Evolutionary conservation across 1,140 invertebrate genomes (phyloP), one percentile per base, ranked within the genome.

Genomic region (Thalassaphorura encarpata): DNA sequence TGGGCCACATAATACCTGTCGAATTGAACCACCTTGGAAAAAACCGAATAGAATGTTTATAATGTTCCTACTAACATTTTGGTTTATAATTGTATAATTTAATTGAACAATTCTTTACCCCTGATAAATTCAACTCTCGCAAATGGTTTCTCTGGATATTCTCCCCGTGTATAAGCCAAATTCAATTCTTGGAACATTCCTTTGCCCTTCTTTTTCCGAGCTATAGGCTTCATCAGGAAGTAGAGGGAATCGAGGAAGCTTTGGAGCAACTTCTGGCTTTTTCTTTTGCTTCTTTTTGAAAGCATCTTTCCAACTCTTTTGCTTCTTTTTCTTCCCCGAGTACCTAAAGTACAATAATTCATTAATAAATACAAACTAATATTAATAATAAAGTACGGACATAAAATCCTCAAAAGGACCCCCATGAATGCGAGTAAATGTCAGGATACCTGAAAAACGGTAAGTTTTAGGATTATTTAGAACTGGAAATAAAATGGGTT

Each of bases 391-490:
- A n/a, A n/a, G n/a, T n/a, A n/a, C n/a, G 11, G 26, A 52, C 55
- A 64, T 61, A 28, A 64, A 64, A 2, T 59, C 56, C 46, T 60
- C 58, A n/a, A 52, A 64, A 18, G 55, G 45, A 24, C 13, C 49
- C 8, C 63, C 63, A 54, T 60, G 56, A 26, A 42, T 55, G n/a
- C 63, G 48, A 11, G 63, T 64, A 46, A 64, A 64, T 11, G 58
- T 64, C 16, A 64, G 23, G 24, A 64, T n/a, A 8, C 62, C 62
- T 63, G 26, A 31, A 33, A 24, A 49, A 31, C 4, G 11, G 18
- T n/a, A 55, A 45, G 19, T 19, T 16, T 16, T 19, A 50, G 16
- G 28, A 26, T 16, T 3, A 19, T 21, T 11, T 47, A 26, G 8
- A 48, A 40, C 33, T 49, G 4, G 15, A 39, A 19, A 8, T 36